Conservation (phyloP, 2,113 vertebrate species). For the Ophiodon elongatus region DNA sequence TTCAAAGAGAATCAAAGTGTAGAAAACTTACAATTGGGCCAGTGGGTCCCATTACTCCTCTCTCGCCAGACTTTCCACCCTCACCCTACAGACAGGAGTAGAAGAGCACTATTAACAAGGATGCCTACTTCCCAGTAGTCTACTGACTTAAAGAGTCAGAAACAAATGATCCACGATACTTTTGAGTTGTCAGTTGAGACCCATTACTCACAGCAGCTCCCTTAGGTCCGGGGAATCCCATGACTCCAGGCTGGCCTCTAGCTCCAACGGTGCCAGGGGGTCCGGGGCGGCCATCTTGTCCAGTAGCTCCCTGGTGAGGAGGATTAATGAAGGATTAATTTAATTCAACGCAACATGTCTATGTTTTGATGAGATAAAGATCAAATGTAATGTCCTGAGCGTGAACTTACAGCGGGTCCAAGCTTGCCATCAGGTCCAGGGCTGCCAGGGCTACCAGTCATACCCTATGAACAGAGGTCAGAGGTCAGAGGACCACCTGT, state of each 20-base stretch:
- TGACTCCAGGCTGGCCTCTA: slow-evolving; percentile 97
- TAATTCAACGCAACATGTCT: background rate
- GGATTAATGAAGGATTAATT: slow-evolving; percentile 8
- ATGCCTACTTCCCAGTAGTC: background rate
- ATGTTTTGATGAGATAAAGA: background rate
- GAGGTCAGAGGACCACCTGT: slow-evolving; percentile 15
- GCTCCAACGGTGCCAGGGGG: slow-evolving; percentile 91
- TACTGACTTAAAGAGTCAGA: background rate
- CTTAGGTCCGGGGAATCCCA: slow-evolving; percentile 99
- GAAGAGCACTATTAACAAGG: background rate
- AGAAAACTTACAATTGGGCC: slow-evolving; percentile 88
- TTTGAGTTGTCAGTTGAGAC: background rate
- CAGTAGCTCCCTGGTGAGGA: slow-evolving; percentile 87
- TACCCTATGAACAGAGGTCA: slow-evolving; percentile 86
- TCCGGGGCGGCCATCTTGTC: slow-evolving; percentile 96
- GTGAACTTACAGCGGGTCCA: slow-evolving; percentile 90
- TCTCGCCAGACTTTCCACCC: slow-evolving; percentile 93
- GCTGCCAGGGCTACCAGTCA: slow-evolving; percentile 98
- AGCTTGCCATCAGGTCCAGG: slow-evolving; percentile 96
- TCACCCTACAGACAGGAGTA: slow-evolving; percentile 87
- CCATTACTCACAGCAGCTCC: slow-evolving; percentile 91
- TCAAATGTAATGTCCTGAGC: background rate
- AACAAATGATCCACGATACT: background rate
- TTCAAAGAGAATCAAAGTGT: background rate
- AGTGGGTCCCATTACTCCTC: slow-evolving; percentile 90